Conservation (phyloP, 1,140 invertebrate genomes). For the Leptopilina clavipes region DNA sequence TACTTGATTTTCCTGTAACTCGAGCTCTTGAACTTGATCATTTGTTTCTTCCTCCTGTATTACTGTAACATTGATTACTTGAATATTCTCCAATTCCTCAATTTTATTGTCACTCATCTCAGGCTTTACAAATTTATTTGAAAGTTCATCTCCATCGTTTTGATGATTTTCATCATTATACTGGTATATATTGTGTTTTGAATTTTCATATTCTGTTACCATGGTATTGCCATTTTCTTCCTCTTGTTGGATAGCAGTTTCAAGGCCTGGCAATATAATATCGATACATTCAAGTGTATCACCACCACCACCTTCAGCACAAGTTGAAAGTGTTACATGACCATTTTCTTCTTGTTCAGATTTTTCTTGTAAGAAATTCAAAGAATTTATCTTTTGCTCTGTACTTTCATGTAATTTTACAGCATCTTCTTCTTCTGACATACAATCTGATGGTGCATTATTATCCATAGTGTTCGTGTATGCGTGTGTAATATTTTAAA, state of each 20-base stretch:
- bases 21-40: neutral
- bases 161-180: neutral
- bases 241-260: neutral
- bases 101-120: neutral
- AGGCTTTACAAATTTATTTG: neutral
- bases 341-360: neutral
- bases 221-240: neutral
- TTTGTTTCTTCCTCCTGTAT: neutral
- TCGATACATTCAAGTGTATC: neutral
- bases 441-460: neutral
- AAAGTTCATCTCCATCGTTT: neutral
- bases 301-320: neutral
- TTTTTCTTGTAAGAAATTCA: slow-evolving; percentile 7
- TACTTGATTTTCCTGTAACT: neutral
- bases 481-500: no score
- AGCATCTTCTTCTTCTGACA: neutral
- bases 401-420: neutral
- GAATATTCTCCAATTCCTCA: neutral
- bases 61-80: neutral
- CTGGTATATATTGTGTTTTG: neutral
- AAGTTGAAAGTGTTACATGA: neutral
- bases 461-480: neutral
- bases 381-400: neutral
- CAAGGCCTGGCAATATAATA: neutral
- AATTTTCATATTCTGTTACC: neutral